Evolutionary conservation across 2,797 vertebrate genomes (phyloP).

Genomic region (Silurus lanzhouensis): DNA sequence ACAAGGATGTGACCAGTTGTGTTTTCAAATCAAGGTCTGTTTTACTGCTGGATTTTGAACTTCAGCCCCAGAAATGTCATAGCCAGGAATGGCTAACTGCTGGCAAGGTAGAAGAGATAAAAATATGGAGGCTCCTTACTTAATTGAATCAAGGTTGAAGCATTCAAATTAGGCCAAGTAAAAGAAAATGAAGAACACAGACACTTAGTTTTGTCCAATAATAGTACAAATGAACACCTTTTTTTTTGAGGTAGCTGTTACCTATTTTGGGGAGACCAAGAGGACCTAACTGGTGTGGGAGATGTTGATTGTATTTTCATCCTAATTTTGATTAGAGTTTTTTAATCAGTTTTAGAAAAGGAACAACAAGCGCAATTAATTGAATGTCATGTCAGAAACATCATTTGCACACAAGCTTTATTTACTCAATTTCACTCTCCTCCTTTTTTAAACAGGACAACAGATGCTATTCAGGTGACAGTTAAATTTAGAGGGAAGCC

Average conservation of each 20-base stretch:
- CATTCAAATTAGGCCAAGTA: constrained; percentile 14
- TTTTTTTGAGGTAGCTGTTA: not conserved
- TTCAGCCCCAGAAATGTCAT: not conserved
- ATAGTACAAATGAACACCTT: not conserved
- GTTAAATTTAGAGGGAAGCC: not conserved
- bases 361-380: constrained; percentile 13
- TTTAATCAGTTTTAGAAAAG: constrained; percentile 14
- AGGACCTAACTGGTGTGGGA: constrained; percentile 22
- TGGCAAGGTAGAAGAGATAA: not conserved
- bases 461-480: not conserved
- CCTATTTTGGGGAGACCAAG: not conserved
- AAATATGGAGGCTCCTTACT: constrained; percentile 27
- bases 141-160: constrained; percentile 47
- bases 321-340: constrained; percentile 13
- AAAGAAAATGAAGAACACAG: constrained; percentile 8
- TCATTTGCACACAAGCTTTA: not conserved
- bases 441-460: not conserved
- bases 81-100: not conserved
- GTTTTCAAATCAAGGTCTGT: not conserved
- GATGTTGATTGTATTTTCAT: constrained; percentile 20
- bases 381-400: constrained; percentile 17
- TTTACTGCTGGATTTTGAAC: not conserved
- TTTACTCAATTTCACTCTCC: too few species aligned
- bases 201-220: constrained; percentile 16
- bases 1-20: not conserved